phyloP scores from a whole-genome alignment of 2,888 invertebrate genomes.

The Schrankia costaestrigalis region DNA sequence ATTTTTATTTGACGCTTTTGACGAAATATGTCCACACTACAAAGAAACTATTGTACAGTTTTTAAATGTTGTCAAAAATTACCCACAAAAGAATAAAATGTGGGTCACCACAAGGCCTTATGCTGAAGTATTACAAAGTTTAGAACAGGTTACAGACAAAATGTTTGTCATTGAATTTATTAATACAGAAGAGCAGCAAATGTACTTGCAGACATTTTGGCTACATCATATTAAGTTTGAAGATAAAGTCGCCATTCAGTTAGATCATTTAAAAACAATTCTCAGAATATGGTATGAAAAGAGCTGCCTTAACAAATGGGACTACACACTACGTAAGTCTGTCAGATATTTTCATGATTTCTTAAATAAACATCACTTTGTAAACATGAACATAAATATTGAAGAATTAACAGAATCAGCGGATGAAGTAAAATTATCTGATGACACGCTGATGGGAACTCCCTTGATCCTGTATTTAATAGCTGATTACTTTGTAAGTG shows the following conservation, averaged over 20 bases:
- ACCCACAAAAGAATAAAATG: constrained; percentile 5
- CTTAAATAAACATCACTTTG: too few relatives aligned
- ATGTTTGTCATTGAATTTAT: constrained; percentile 11
- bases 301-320: background rate
- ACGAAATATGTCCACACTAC: constrained; percentile 11
- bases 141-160: constrained; percentile 13
- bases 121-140: constrained; percentile 10
- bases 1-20: constrained; percentile 10
- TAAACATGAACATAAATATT: too few relatives aligned
- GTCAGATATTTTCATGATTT: too few relatives aligned
- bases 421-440: too few relatives aligned
- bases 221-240: constrained; percentile 3
- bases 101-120: constrained; percentile 27
- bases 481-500: constrained; percentile 13
- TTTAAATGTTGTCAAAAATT: background rate
- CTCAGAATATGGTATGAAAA: too few relatives aligned
- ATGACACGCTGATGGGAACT: constrained; percentile 3
- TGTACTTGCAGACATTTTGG: constrained; percentile 17
- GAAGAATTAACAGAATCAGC: background rate
- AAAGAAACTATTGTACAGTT: constrained; percentile 3
- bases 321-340: background rate
- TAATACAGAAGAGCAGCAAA: constrained; percentile 3
- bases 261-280: too few relatives aligned
- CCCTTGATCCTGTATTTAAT: constrained; percentile 18
- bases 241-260: too few relatives aligned